Conservation (phyloP, 30 jellyfish, hydroid and myxozoan genomes). For the Calvadosia cruxmelitensis region DNA sequence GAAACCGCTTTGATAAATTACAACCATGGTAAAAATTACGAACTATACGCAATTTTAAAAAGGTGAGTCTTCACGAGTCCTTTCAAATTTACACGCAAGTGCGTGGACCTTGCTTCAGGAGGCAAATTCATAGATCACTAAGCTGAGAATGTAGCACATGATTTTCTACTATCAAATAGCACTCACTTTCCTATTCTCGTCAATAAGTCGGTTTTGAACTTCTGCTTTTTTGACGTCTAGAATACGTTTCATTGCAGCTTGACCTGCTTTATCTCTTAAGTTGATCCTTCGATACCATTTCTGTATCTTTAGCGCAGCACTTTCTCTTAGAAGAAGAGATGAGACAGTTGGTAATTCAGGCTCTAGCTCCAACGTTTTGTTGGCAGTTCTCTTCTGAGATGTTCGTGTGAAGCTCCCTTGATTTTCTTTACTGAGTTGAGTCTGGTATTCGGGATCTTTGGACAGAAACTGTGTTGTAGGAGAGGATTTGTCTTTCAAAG, state of each 20-base stretch:
- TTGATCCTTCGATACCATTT: constrained; percentile 53
- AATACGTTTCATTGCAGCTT: constrained; percentile 74
- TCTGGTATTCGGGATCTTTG: background rate
- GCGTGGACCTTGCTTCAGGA: no score
- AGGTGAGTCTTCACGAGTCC: no score
- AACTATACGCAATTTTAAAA: no score
- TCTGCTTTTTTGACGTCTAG: constrained; percentile 58
- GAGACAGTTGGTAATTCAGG: background rate
- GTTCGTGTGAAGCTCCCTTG: no score
- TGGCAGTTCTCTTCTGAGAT: no score
- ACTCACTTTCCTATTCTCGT: no score
- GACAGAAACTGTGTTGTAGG: background rate
- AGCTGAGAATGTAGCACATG: no score
- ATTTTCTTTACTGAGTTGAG: background rate
- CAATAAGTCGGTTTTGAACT: constrained; percentile 48
- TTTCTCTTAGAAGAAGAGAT: background rate
- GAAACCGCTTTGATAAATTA: no score
- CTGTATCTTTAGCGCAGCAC: constrained; percentile 72
- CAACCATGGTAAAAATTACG: no score
- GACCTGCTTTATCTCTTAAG: constrained; percentile 69
- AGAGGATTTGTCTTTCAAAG: background rate
- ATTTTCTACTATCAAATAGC: no score
- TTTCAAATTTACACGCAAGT: no score
- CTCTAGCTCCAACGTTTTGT: background rate
- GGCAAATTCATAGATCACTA: no score